These are phyloP conservation scores for Euborellia annulipes DNA, from an alignment of 1,140 invertebrate genomes.

Conservation along the genomic window DNA sequence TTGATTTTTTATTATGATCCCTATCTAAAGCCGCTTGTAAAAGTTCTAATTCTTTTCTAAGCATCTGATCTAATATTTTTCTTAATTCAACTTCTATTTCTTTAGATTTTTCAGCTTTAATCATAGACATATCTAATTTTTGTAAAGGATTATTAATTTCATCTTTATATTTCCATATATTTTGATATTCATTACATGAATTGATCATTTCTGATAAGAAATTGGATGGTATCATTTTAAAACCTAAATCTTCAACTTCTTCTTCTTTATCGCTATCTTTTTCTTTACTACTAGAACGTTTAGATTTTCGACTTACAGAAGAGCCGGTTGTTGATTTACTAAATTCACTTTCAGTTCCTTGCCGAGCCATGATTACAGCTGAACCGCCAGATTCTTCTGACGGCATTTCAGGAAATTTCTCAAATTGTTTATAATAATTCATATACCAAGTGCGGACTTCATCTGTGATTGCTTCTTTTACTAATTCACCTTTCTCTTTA, in stretches of 20 bases:
- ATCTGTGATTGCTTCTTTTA: slow-evolving; percentile 47
- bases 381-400: slow-evolving; percentile 81
- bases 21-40: slow-evolving; percentile 41
- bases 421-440: slow-evolving; percentile 58
- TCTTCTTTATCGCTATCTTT: slow-evolving; percentile 29
- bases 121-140: slow-evolving; percentile 60
- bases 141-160: slow-evolving; percentile 53
- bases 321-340: slow-evolving; percentile 59
- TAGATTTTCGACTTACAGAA: slow-evolving; percentile 39
- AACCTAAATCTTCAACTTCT: slow-evolving; percentile 38
- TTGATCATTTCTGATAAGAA: slow-evolving; percentile 32
- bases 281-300: slow-evolving; percentile 26
- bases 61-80: slow-evolving; percentile 61
- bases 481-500: too few species aligned
- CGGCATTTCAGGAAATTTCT: slow-evolving; percentile 80
- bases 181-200: slow-evolving; percentile 40
- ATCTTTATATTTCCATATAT: slow-evolving; percentile 66
- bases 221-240: slow-evolving; percentile 32
- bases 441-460: slow-evolving; percentile 76
- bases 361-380: slow-evolving; percentile 58
- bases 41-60: slow-evolving; percentile 67
- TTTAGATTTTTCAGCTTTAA: slow-evolving; percentile 62
- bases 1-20: slow-evolving; percentile 50
- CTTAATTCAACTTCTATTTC: slow-evolving; percentile 75
- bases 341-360: slow-evolving; percentile 40